Evolutionary conservation across 2,888 invertebrate genomes (phyloP), one percentile per base, ranked within the genome.

Genomic region (Apomyelois bistriatella): DNA sequence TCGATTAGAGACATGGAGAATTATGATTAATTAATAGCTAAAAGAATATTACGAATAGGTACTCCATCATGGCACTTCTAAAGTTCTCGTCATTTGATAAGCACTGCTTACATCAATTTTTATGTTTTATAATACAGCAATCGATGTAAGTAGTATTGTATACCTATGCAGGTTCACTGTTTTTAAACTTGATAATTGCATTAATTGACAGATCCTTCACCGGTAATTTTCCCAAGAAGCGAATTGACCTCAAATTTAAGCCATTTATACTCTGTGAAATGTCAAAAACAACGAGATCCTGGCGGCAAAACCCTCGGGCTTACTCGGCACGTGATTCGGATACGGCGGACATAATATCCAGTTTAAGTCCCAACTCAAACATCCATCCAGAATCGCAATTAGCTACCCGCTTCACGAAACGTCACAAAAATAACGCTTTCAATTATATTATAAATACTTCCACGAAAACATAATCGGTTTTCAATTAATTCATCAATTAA

Each of bases 331-430:
- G 85, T 85, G 85, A 74, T 69, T 70, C 62, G 83, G 68, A 68
- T 80, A 73, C 77, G 63, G 64, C 62, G 70, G 73, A 70, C 77
- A 75, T 80, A 71, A 75, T 77, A 80, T 77, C 76, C 74, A 72
- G 76, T 76, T 78, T 76, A 78, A 74, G 76, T 74, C 74, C 74
- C 74, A 70, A 75, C 75, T 74, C 72, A 67, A 70, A 72, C 76
- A 74, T 71, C 72, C 75, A 81, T 75, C 72, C 79, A 65, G 85
- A 85, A 86, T 85, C 65, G 74, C 74, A 85, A 86, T 85, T 78
- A 83, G 78, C 69, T 43, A 43, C 52, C 52, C 52, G 43, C 52
- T 42, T 52, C 52, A 43, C 42, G 37, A 36, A 43, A 52, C 37
- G 52, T 52, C 55, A 55, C 55, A 47, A 47, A 54, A 50, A 46